Evolutionary conservation across 1,140 invertebrate genomes (phyloP).

Genomic region (honey bee (Apis mellifera)): Amel_HAv3.1 CM009931.2:21549001-21549500

Average conservation of each 20-base stretch:
- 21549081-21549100: too few relatives aligned
- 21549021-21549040: not conserved
- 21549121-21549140: too few relatives aligned
- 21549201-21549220: too few relatives aligned
- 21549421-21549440: slow-evolving; percentile 7
- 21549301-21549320: slow-evolving; percentile 9
- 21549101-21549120: too few relatives aligned
- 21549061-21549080: too few relatives aligned
- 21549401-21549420: not conserved
- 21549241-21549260: too few relatives aligned
- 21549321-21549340: not conserved
- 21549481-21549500: not conserved
- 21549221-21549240: too few relatives aligned
- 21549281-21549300: slow-evolving; percentile 52
- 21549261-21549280: too few relatives aligned
- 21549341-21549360: not conserved
- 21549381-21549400: slow-evolving; percentile 50
- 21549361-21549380: slow-evolving; percentile 35
- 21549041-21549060: not conserved
- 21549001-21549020: slow-evolving; percentile 89
- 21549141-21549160: too few relatives aligned
- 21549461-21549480: not conserved
- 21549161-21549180: too few relatives aligned
- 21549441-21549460: slow-evolving; percentile 33
- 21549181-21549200: too few relatives aligned